Evolutionary conservation across 2,888 invertebrate species (phyloP), one percentile per base, ranked within the genome.

Genomic region (Drosophila prolongata): DNA sequence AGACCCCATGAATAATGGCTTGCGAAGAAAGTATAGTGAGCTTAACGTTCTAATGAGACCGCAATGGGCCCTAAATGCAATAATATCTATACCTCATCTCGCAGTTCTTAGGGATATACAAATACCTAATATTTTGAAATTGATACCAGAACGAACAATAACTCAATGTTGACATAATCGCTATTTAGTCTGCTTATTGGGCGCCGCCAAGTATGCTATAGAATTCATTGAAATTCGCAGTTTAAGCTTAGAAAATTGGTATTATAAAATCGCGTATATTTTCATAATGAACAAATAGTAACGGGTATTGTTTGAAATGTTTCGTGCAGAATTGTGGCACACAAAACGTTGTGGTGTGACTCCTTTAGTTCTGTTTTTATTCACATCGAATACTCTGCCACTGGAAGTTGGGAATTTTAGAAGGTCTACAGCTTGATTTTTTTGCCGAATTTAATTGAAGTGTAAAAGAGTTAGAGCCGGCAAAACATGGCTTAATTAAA

Each of bases 181-280:
- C 37, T 11, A 60, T 38, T 46, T 14, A 30, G 60, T 47, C 43
- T 52, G 43, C 40, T 42, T 50, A 54, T 54, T 19, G 10, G 40
- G 75, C 75, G 65, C 68, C 71, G 35, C 67, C 70, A 83, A 83
- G 80, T 58, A 69, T 60, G 82, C 83, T 38, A 44, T 37, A 30
- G 11, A 37, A 53, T 67, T 37, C 38, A 46, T 54, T 67, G 67
- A 66, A 68, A 68, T 68, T 35, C 34, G 10, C 56, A 56, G 19
- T 27, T 47, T 4, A 9, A 47, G 54, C 37, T 77, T 53, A 40
- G 44, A 14, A 44, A 77, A 53, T 49, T 68, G 16, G 42, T 50
- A 40, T 50, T 47, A 56, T 46, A 61, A 69, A 44, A 65, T 75
- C 44, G 30, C 24, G 57, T 47, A 16, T 5, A 69, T 75, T 38